Conservation (phyloP, 2,113 vertebrate species). For the Bucco capensis region DNA sequence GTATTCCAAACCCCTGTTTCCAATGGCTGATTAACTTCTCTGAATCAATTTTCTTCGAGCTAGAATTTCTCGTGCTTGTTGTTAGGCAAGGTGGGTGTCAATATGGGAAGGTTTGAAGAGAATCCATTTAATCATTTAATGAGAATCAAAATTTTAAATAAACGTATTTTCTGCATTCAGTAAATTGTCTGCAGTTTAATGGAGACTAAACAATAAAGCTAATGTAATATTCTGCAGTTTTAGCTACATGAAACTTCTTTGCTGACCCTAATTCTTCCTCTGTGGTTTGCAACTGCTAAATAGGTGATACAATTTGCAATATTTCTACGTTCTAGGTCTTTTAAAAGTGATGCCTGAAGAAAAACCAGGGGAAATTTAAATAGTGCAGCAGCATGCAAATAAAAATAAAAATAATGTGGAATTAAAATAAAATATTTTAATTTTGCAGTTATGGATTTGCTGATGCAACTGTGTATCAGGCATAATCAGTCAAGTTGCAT, state of each 20-base stretch:
- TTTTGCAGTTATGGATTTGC: background rate
- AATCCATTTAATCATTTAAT: slow-evolving; percentile 24
- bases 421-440: background rate
- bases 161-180: background rate
- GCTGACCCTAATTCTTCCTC: background rate
- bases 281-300: background rate
- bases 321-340: background rate
- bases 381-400: background rate
- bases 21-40: slow-evolving; percentile 26
- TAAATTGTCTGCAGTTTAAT: background rate
- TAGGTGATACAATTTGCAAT: background rate
- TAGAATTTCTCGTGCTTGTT: background rate
- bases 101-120: background rate
- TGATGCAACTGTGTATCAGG: background rate
- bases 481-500: background rate
- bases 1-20: slow-evolving; percentile 26
- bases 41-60: slow-evolving; percentile 21
- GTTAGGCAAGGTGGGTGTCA: slow-evolving; percentile 9
- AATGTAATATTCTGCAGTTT: background rate
- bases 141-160: slow-evolving; percentile 27
- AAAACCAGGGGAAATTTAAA: background rate
- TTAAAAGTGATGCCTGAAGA: background rate
- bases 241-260: background rate
- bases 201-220: background rate
- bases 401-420: background rate